Percentiles rank a stretch among this genome's conserved stretches.
phyloP scores from a whole-genome alignment of 2,888 invertebrate genomes.

The Tridacna crocea region DNA sequence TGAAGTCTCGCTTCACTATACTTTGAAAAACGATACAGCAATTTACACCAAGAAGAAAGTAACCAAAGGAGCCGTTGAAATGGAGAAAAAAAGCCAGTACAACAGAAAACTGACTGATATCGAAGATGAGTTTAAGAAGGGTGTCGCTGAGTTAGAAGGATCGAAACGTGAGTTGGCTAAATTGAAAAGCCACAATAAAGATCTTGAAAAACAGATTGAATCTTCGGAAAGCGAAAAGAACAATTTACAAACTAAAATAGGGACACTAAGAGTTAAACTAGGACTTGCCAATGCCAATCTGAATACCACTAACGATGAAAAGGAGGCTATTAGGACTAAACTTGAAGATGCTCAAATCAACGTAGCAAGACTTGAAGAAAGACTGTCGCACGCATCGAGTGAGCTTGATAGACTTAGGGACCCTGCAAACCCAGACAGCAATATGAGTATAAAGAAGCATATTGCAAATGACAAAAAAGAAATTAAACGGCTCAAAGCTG shows the following conservation, averaged over 20 bases:
- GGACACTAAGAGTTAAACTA: slow-evolving; percentile 52
- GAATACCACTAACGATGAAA: slow-evolving; percentile 55
- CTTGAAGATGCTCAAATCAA: slow-evolving; percentile 51
- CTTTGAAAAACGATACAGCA: background rate
- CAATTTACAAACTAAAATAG: slow-evolving; percentile 42
- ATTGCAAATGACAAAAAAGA: slow-evolving; percentile 58
- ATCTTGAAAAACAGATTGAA: slow-evolving; percentile 46
- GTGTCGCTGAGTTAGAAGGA: slow-evolving; percentile 36
- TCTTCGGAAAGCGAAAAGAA: slow-evolving; percentile 48
- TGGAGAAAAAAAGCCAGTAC: background rate
- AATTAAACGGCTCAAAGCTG: slow-evolving; percentile 49
- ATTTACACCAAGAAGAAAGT: background rate
- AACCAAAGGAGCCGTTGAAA: background rate
- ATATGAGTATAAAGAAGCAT: slow-evolving; percentile 54
- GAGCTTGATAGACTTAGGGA: slow-evolving; percentile 58
- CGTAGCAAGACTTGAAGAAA: slow-evolving; percentile 55
- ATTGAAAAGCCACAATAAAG: slow-evolving; percentile 39
- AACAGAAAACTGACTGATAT: slow-evolving; percentile 23
- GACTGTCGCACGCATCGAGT: slow-evolving; percentile 38
- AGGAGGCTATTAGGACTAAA: slow-evolving; percentile 43
- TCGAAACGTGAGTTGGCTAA: slow-evolving; percentile 44
- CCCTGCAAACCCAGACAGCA: slow-evolving; percentile 60
- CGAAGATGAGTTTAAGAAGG: slow-evolving; percentile 39
- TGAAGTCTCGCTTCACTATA: background rate
- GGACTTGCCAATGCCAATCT: slow-evolving; percentile 52